Base-by-base conservation (phyloP, 37 sponge, comb jelly and placozoan genomes). In the Oopsacas minuta region DNA sequence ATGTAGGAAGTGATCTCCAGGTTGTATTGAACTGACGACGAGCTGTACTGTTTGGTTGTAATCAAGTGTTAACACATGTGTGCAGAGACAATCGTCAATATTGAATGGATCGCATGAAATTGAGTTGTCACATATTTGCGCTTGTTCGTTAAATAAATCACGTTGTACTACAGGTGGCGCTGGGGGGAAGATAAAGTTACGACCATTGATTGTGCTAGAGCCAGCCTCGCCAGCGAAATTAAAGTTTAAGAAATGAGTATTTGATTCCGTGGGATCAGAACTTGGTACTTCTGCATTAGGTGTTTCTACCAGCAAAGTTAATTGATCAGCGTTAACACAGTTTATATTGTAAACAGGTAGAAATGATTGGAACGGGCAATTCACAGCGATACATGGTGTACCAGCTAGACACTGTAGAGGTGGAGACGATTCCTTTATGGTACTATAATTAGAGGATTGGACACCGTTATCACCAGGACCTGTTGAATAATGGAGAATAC, bases 241-340 rank as follows among this genome's bases (percentile, higher is more conserved):
- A 86, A 93, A 93, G 81, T 91, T 93, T 8, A 91, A 84, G 37
- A 93, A 93, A 23, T 83, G n/a, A n/a, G 85, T 52, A 83, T 38
- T 0, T 0, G 36, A 82, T 23, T 1, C 39, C 52, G 61, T 0
- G 5, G 85, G 61, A 38, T 17, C 23, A 38, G 82, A 34, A 30
- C 52, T 28, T 49, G 88, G 87, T n/a, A 88, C 0, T 23, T 91
- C 85, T 38, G 28, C 36, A 28, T 36, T 1, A 32, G 84, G 81
- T 0, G 49, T n/a, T 42, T 87, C 86, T 1, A 34, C 28, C 17
- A 83, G 23, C 1, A 84, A 82, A 8, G 30, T 38, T 0, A 92
- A 38, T 15, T 83, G 22, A 25, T 86, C 49, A 0, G 88, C 83
- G 35, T 90, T 88, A 0, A 88, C 37, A 82, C 93, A 92, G 0